phyloP scores from a whole-genome alignment of 2,797 vertebrate genomes.

The Neosilurus hyrtlii region DNA sequence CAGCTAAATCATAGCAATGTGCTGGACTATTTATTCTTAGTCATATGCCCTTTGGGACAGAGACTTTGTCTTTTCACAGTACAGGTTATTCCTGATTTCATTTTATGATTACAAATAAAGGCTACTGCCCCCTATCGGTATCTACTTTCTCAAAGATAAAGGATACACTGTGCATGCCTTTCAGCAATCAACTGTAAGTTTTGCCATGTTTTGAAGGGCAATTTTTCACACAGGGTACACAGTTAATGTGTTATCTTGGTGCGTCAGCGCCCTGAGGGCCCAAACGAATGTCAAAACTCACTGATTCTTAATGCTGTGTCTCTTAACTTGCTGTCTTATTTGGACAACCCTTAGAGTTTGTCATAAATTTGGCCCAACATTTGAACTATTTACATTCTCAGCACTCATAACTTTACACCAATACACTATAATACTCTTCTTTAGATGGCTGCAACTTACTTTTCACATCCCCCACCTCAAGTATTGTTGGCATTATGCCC shows the following conservation, averaged over 20 bases:
- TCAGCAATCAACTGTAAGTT: not conserved
- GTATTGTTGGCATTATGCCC: constrained; percentile 10
- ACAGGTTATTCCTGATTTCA: not conserved
- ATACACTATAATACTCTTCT: constrained; percentile 1
- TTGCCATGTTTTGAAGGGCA: not conserved
- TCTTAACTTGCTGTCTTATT: constrained; percentile 5
- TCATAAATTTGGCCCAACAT: not conserved
- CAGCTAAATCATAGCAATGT: not conserved
- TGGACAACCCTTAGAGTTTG: not conserved
- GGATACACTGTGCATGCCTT: not conserved
- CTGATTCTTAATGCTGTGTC: not conserved
- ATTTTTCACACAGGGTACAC: constrained; percentile 6
- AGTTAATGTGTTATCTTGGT: not conserved
- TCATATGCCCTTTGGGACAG: not conserved
- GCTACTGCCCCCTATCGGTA: not conserved
- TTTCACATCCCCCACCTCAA: constrained; percentile 14
- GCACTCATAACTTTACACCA: constrained; percentile 19
- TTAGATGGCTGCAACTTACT: not conserved
- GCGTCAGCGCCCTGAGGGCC: not conserved
- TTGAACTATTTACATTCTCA: constrained; percentile 7
- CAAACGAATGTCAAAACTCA: not conserved
- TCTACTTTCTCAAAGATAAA: not conserved
- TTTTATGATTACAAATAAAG: not conserved
- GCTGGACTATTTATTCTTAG: not conserved
- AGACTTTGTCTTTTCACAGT: not conserved